Percentiles rank a stretch among this genome's conserved stretches.
These are phyloP conservation scores for Stigmatopora nigra DNA, from an alignment of 2,113 vertebrate species.

Conservation along the genomic window DNA sequence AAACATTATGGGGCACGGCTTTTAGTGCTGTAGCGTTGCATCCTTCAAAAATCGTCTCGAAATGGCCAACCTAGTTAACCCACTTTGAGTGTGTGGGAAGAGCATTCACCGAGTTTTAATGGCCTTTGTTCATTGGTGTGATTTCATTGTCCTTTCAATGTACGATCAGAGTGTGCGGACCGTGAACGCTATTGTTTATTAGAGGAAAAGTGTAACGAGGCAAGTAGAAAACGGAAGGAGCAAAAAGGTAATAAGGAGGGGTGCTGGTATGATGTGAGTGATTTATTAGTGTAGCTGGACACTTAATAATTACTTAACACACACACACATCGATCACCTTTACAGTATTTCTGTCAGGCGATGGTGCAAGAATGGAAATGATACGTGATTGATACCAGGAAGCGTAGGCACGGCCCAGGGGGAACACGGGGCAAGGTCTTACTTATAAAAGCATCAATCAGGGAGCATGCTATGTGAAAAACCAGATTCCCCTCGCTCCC, in stretches of 20 bases:
- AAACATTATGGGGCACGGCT: too few species aligned
- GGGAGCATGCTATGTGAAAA: conserved; percentile 49
- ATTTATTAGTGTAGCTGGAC: conserved; percentile 68
- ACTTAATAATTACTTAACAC: conserved; percentile 76
- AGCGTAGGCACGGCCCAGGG: conserved; percentile 55
- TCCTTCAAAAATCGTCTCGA: too few species aligned
- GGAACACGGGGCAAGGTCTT: conserved; percentile 69
- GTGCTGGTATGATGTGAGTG: conserved; percentile 49
- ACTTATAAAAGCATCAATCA: conserved; percentile 78
- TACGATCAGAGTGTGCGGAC: too few species aligned
- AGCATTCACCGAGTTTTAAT: too few species aligned
- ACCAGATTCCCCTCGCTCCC: conserved; percentile 32
- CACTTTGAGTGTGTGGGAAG: too few species aligned
- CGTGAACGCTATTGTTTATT: background rate
- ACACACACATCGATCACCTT: conserved; percentile 67
- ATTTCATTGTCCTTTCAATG: too few species aligned
- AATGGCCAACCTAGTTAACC: too few species aligned
- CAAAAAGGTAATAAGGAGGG: conserved; percentile 26
- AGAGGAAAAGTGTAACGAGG: conserved; percentile 29
- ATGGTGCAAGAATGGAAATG: conserved; percentile 68
- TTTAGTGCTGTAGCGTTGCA: too few species aligned
- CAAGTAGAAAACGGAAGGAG: conserved; percentile 11
- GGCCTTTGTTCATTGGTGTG: too few species aligned
- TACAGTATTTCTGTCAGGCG: conserved; percentile 74
- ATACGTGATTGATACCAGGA: conserved; percentile 73